Evolutionary conservation across 2,888 invertebrate species (phyloP), one percentile per base, ranked within the genome.

Genomic region (Cataglyphis rosenhaueri): DNA sequence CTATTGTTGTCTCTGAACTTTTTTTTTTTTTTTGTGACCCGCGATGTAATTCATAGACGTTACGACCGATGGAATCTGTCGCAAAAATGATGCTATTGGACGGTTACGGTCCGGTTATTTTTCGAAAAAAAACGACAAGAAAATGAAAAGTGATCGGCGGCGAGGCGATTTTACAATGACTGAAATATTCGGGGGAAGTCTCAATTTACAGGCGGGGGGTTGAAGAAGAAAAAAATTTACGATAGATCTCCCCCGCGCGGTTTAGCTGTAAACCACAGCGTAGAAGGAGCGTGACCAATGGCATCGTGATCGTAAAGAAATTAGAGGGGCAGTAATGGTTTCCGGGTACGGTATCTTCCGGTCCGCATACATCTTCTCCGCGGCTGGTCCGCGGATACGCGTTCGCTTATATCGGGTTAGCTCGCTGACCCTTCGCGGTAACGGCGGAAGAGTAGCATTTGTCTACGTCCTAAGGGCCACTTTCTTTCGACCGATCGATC

Each of bases 251-350:
- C 70, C 64, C 83, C 82, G 84, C 85, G 79, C 81, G 87, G 66
- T 81, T 78, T 32, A 83, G 66, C 88, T 86, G 88, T 93, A 91
- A 91, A 91, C 89, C 88, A 92, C 84, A 83, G 81, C 82, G 90
- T 88, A 89, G 89, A 85, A 88, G 90, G 86, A 91, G 92, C 93
- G 92, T 94, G 93, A 94, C 93, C 94, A 94, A 94, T 92, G 91
- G 92, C 91, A 91, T 91, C 91, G 91, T 89, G 93, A 94, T 94
- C 93, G 94, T 93, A 93, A 94, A 94, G 94, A 94, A 94, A 94
- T 94, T 94, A 94, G 93, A 93, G 93, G 93, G 93, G 92, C 91
- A 91, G 90, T 93, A 93, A 94, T 94, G 92, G 92, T 91, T 94
- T 94, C 94, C 94, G 94, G 94, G 92, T 92, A 91, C 90, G 92